Evolutionary conservation across 2,888 invertebrate species (phyloP).

Genomic region (Nomada flava): DNA sequence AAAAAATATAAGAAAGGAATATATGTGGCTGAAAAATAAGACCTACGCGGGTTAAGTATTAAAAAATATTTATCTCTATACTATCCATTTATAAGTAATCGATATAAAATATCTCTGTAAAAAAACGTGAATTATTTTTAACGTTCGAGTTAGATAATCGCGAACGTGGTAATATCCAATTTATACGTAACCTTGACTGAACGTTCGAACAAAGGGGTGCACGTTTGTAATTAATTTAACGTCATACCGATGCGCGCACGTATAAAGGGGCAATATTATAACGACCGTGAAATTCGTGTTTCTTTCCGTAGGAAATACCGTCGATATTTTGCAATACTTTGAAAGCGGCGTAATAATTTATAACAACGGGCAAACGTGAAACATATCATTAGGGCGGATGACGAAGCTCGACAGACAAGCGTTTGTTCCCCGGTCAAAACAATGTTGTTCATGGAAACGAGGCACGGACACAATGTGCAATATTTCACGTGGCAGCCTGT

Average conservation of each 20-base stretch:
- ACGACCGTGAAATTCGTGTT: background rate
- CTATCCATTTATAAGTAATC: background rate
- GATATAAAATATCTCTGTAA: background rate
- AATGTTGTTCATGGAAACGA: constrained; percentile 21
- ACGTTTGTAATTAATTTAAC: background rate
- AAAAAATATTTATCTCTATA: no score
- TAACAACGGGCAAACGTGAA: constrained; percentile 23
- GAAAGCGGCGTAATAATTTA: constrained; percentile 12
- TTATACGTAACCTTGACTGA: background rate
- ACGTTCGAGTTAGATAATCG: background rate
- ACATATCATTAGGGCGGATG: constrained; percentile 29
- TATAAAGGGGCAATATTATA: background rate
- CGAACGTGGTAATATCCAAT: background rate
- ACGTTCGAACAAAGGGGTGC: no score
- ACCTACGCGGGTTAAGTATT: no score
- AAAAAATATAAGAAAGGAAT: no score
- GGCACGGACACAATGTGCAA: constrained; percentile 5
- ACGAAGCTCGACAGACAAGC: constrained; percentile 19
- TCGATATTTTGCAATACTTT: background rate
- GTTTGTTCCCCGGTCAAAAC: constrained; percentile 11
- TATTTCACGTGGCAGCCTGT: background rate
- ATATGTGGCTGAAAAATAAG: no score
- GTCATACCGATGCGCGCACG: background rate
- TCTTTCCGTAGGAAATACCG: background rate
- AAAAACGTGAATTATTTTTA: no score